These are phyloP conservation scores for Phacellophora camtschatica DNA, from an alignment of 30 jellyfish, hydroid and myxozoan species.

Conservation along the genomic window DNA sequence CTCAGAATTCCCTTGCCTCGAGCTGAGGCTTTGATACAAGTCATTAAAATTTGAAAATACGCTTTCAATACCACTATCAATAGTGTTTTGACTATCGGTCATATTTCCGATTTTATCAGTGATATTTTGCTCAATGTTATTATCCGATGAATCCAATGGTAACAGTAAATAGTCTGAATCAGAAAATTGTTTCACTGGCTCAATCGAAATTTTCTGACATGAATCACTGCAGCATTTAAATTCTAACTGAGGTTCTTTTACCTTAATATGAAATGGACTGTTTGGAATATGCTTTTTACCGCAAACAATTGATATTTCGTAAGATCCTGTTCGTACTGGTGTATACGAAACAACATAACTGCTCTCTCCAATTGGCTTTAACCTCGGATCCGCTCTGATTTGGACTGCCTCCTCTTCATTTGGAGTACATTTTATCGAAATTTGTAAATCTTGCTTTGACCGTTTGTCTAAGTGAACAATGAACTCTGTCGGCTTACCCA, in stretches of 20 bases:
- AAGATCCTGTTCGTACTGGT: conserved; percentile 86
- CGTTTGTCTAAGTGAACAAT: conserved; percentile 69
- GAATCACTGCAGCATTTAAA: conserved; percentile 25
- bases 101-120: neutral
- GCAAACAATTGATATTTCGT: conserved; percentile 66
- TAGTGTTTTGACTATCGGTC: conserved; percentile 31
- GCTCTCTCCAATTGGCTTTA: conserved; percentile 77
- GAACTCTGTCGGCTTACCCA: conserved; percentile 92
- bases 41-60: neutral
- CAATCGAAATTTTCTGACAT: conserved; percentile 18
- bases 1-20: conserved; percentile 1
- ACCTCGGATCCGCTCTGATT: conserved; percentile 73
- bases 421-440: conserved; percentile 87
- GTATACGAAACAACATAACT: conserved; percentile 84
- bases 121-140: neutral
- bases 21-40: neutral
- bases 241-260: conserved; percentile 45
- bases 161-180: conserved; percentile 15
- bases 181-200: conserved; percentile 30
- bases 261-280: conserved; percentile 83
- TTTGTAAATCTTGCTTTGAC: conserved; percentile 59
- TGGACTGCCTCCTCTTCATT: conserved; percentile 42
- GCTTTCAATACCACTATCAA: conserved; percentile 45
- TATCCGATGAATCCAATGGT: neutral
- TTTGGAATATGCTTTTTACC: conserved; percentile 68